Conservation (phyloP, 30 jellyfish, hydroid and myxozoan genomes). For the Euphysa ruthae region DNA sequence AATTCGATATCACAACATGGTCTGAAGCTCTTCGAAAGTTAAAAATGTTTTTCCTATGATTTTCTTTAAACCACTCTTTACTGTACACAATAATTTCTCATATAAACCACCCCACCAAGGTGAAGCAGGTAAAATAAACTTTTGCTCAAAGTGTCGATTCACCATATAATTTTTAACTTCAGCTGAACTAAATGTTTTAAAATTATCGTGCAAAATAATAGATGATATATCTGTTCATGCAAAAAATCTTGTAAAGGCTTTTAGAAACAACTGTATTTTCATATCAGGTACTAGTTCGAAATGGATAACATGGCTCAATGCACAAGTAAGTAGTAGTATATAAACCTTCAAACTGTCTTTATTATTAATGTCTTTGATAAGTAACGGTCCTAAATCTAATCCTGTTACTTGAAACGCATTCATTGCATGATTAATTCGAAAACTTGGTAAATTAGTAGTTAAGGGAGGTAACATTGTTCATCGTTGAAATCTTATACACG, state of each 20-base stretch:
- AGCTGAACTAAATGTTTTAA: background rate
- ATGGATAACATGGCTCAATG: constrained; percentile 37
- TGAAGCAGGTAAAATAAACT: constrained; percentile 15
- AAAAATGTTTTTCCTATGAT: constrained; percentile 9
- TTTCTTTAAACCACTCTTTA: constrained; percentile 24
- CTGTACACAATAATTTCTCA: constrained; percentile 20
- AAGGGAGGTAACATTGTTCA: too few species aligned
- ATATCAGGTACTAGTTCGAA: constrained; percentile 48
- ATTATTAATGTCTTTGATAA: too few species aligned
- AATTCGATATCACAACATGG: background rate
- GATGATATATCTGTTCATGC: constrained; percentile 41
- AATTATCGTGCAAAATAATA: constrained; percentile 18
- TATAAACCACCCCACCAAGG: constrained; percentile 52
- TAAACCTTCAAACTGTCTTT: constrained; percentile 28
- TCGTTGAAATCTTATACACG: too few species aligned
- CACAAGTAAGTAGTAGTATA: constrained; percentile 33
- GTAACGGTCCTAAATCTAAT: too few species aligned
- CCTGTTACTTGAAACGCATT: too few species aligned
- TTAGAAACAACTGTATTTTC: constrained; percentile 10
- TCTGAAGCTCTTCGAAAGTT: constrained; percentile 1
- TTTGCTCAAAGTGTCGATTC: constrained; percentile 2
- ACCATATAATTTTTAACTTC: constrained; percentile 5
- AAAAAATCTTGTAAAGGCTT: constrained; percentile 25
- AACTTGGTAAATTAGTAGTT: too few species aligned
- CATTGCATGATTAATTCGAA: too few species aligned